Percentiles rank a stretch among this genome's conserved stretches.
These are phyloP conservation scores for Serranochromis macrocephalus DNA, from an alignment of 2,113 vertebrate species.

Conservation along the genomic window DNA sequence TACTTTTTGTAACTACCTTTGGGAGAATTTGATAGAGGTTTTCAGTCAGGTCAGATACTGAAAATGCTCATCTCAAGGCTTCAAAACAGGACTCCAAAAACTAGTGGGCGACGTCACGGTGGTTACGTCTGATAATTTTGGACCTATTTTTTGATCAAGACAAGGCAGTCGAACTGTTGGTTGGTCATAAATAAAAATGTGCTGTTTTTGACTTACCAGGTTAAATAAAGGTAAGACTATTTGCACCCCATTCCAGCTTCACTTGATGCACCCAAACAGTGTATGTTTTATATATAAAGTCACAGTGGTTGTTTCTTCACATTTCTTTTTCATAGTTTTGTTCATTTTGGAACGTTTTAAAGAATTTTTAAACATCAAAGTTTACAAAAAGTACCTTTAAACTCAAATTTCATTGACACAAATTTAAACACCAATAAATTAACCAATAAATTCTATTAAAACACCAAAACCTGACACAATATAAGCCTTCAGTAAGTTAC, in stretches of 20 bases:
- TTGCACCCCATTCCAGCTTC: background rate
- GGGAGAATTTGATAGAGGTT: background rate
- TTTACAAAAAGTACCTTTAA: background rate
- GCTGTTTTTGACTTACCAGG: background rate
- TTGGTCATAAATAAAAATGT: background rate
- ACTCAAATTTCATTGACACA: background rate
- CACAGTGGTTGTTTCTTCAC: background rate
- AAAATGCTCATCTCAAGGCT: background rate
- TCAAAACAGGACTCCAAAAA: no score
- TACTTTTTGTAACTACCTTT: background rate
- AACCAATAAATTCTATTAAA: background rate
- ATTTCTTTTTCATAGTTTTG: background rate
- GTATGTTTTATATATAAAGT: background rate
- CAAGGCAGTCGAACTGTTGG: background rate
- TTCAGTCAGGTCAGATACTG: background rate
- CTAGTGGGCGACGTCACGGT: background rate
- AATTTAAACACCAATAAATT: background rate
- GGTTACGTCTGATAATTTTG: background rate
- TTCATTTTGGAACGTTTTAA: background rate
- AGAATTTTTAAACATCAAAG: background rate
- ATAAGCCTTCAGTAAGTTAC: background rate
- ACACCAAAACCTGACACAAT: conserved; percentile 12
- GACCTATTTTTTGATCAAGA: background rate
- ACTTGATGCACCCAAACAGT: background rate
- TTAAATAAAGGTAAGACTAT: background rate